phyloP scores from a whole-genome alignment of 2,888 invertebrate genomes.

The Seladonia tumulorum region DNA sequence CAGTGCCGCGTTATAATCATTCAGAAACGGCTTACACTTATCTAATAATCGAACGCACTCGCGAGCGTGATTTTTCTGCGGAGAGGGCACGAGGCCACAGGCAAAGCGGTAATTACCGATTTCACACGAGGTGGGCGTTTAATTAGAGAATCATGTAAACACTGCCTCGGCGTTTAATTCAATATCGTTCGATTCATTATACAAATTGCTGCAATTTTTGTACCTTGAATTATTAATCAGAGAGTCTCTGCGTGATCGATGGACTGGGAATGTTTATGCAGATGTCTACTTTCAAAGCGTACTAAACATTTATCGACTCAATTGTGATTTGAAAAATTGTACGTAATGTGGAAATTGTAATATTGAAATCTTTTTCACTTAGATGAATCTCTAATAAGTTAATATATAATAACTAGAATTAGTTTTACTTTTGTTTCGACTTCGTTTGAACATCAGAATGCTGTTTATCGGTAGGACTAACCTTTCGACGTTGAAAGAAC shows the following conservation, averaged over 20 bases:
- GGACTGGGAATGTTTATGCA: not conserved
- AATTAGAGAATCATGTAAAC: slow-evolving; percentile 29
- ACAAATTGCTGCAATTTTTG: not conserved
- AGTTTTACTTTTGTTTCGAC: slow-evolving; percentile 29
- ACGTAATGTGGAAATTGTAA: not conserved
- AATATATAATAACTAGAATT: too few species aligned
- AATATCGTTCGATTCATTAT: slow-evolving; percentile 7
- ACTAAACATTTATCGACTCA: not conserved
- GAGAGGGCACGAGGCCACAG: not conserved
- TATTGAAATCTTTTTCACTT: not conserved
- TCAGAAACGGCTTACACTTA: slow-evolving; percentile 14
- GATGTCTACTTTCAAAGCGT: not conserved
- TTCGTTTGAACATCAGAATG: slow-evolving; percentile 10
- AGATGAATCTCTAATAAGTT: too few species aligned
- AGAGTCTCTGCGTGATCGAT: not conserved
- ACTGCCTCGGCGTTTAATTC: slow-evolving; percentile 6
- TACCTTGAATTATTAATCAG: not conserved
- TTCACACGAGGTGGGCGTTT: slow-evolving; percentile 17
- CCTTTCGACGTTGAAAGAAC: slow-evolving; percentile 64
- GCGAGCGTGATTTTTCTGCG: not conserved
- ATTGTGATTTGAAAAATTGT: not conserved
- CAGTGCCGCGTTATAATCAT: slow-evolving; percentile 34
- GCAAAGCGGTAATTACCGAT: slow-evolving; percentile 23
- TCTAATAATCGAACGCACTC: slow-evolving; percentile 20
- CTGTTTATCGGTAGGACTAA: slow-evolving; percentile 41